These are phyloP conservation scores for Gorsachius goisagi DNA, from an alignment of 2,113 vertebrate genomes.

Conservation along the genomic window DNA sequence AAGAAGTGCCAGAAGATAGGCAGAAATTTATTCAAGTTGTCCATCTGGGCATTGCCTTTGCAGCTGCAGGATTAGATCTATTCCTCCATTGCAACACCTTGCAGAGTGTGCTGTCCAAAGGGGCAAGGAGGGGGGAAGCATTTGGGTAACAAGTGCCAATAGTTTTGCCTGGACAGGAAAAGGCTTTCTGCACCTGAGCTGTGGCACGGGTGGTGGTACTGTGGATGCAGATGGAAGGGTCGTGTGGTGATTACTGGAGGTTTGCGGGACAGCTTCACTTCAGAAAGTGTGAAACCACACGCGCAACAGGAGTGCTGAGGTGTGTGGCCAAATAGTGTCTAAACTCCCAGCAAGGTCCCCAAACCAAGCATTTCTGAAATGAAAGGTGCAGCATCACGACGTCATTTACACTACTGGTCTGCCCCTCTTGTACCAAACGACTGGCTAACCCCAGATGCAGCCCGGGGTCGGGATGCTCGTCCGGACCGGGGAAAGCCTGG, in stretches of 20 bases:
- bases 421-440: not conserved
- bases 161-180: not conserved
- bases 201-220: fast-evolving
- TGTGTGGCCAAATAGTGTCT: fast-evolving
- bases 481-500: not conserved
- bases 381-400: not conserved
- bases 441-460: fast-evolving
- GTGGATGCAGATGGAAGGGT: fast-evolving
- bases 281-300: not conserved
- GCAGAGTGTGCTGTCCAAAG: not conserved
- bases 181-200: not conserved
- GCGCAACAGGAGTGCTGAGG: not conserved
- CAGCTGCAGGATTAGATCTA: not conserved
- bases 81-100: not conserved
- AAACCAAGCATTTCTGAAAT: not conserved
- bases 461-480: not conserved
- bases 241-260: fast-evolving
- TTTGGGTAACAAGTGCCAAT: not conserved
- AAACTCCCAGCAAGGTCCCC: not conserved
- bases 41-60: not conserved
- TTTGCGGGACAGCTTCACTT: not conserved
- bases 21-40: not conserved
- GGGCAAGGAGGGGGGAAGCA: fast-evolving
- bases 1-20: not conserved
- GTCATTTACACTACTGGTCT: not conserved